phyloP scores from a whole-genome alignment of 2,113 vertebrate species.

The Felis chaus region DNA sequence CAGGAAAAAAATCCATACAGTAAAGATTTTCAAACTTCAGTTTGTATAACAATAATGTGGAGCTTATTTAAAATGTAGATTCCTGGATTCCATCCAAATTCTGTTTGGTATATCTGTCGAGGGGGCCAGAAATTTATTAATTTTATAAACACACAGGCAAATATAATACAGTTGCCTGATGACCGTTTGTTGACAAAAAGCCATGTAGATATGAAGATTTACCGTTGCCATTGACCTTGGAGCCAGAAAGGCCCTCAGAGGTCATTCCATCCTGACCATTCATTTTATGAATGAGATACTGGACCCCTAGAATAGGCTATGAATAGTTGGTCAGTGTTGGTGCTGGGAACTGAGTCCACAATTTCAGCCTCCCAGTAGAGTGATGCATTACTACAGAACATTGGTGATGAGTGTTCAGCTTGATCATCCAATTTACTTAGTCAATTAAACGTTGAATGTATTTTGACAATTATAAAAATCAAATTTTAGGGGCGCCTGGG shows the following conservation, averaged over 20 bases:
- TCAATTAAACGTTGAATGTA: background rate
- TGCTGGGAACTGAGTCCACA: fast-evolving
- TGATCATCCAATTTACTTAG: background rate
- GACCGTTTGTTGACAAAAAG: background rate
- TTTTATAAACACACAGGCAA: background rate
- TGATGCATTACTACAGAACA: fast-evolving
- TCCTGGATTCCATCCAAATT: background rate
- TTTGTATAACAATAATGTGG: background rate
- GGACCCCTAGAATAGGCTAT: too few relatives aligned
- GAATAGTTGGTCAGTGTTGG: background rate
- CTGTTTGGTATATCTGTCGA: background rate
- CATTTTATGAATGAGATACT: background rate
- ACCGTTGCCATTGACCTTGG: background rate
- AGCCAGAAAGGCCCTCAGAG: background rate
- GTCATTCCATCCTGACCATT: background rate
- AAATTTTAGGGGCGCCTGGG: background rate
- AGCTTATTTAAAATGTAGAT: background rate
- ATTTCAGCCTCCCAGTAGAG: background rate
- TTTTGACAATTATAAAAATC: background rate
- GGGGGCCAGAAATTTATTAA: background rate
- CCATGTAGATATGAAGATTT: too few relatives aligned
- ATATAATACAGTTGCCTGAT: background rate
- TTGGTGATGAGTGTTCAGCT: background rate
- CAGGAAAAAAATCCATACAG: background rate
- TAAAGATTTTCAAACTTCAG: background rate